Conservation (phyloP, 2,797 vertebrate genomes). For the Caiman crocodilus region DNA sequence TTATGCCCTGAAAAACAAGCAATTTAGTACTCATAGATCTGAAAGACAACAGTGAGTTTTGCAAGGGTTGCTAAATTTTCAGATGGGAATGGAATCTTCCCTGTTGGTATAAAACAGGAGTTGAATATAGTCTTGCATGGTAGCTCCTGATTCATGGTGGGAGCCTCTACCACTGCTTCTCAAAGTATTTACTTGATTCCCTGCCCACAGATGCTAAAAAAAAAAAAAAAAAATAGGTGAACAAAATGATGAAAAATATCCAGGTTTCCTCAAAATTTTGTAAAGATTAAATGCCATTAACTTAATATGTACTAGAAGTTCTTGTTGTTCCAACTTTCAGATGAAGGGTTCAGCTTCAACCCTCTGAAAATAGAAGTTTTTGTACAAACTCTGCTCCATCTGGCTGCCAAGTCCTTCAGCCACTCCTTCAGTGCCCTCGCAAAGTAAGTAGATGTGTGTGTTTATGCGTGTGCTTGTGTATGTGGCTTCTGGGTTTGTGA, state of each 20-base stretch:
- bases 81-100: not conserved
- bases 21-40: not conserved
- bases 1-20: not conserved
- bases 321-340: slow-evolving; percentile 78
- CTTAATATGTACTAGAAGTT: not conserved
- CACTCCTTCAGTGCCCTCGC: slow-evolving; percentile 98
- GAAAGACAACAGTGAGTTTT: not conserved
- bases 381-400: slow-evolving; percentile 94
- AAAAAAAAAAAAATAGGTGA: not conserved
- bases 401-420: slow-evolving; percentile 97
- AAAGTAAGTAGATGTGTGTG: slow-evolving; percentile 87
- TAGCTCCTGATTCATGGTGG: not conserved
- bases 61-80: not conserved
- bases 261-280: not conserved
- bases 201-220: not conserved
- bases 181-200: not conserved
- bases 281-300: not conserved
- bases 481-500: not conserved
- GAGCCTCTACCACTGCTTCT: not conserved
- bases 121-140: accelerated
- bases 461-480: not conserved
- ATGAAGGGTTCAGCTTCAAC: slow-evolving; percentile 95
- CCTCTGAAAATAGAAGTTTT: slow-evolving; percentile 98
- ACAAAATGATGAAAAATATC: too few species aligned
- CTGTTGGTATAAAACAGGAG: not conserved